These are phyloP conservation scores for Tyrannus savana DNA, from an alignment of 2,113 vertebrate species.

Conservation along the genomic window DNA sequence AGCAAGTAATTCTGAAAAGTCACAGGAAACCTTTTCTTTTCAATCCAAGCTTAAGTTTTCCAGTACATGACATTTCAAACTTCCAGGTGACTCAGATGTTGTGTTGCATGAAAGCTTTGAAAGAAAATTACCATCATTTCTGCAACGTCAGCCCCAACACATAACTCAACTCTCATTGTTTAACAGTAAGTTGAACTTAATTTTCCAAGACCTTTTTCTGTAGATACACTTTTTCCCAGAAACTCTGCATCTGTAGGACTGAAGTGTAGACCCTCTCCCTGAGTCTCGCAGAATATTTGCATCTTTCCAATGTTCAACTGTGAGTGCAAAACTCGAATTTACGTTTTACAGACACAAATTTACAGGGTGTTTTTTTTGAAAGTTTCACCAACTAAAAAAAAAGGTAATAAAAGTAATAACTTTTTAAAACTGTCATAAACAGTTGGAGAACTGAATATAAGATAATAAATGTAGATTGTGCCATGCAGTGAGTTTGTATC, in stretches of 20 bases:
- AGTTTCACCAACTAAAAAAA: background rate
- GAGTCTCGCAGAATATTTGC: background rate
- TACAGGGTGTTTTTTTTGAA: background rate
- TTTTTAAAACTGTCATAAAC: background rate
- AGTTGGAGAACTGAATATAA: background rate
- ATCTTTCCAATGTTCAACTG: background rate
- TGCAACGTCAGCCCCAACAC: background rate
- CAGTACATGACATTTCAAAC: background rate
- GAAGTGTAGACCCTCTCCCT: background rate
- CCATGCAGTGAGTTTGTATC: background rate
- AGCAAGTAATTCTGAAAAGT: background rate
- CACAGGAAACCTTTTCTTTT: background rate
- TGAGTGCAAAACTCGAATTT: background rate
- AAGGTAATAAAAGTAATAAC: background rate
- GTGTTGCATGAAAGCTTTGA: background rate
- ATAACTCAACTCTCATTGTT: background rate
- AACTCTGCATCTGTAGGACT: background rate
- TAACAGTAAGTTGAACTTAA: background rate
- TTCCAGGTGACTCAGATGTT: constrained; percentile 5
- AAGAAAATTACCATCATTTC: background rate
- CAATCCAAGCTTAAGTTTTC: background rate
- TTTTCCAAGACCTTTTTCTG: background rate
- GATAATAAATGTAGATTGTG: background rate
- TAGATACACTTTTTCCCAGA: background rate
- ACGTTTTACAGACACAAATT: background rate